phyloP scores from a whole-genome alignment of 2,888 invertebrate genomes.

The Sthenelais limicola region DNA sequence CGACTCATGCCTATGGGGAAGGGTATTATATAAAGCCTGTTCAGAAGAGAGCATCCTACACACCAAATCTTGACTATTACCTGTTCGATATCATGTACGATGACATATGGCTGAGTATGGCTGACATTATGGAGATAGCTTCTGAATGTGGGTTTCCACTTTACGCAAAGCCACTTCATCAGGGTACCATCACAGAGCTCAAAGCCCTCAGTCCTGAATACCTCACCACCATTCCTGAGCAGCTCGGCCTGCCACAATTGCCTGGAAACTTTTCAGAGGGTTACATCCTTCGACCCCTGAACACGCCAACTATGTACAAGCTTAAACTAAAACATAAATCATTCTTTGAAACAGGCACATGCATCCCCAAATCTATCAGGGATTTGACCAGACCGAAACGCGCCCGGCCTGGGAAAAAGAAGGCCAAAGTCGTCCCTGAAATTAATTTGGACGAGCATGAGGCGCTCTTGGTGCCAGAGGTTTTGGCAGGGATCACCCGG shows the following conservation, averaged over 20 bases:
- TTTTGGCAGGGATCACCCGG: not conserved
- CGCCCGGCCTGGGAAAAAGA: not conserved
- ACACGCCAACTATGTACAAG: no score
- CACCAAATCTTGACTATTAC: conserved; percentile 11
- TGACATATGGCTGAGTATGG: not conserved
- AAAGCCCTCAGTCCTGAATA: not conserved
- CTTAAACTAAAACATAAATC: no score
- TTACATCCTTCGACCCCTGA: not conserved
- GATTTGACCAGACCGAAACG: no score
- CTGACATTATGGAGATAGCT: not conserved
- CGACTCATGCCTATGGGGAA: not conserved
- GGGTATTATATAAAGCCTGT: not conserved
- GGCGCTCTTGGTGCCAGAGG: not conserved
- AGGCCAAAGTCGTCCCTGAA: not conserved
- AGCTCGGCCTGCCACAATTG: not conserved
- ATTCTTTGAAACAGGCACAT: no score
- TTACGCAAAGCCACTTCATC: not conserved
- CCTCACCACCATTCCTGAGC: conserved; percentile 8
- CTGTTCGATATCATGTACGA: conserved; percentile 5
- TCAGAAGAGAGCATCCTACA: not conserved
- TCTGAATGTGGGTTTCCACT: not conserved
- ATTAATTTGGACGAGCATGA: not conserved
- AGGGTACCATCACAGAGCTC: conserved; percentile 14
- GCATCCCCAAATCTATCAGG: no score
- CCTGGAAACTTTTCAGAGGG: conserved; percentile 2